Percentiles rank a stretch among this genome's conserved stretches.
phyloP scores from a whole-genome alignment of 2,797 vertebrate genomes.

The Danio jaintianensis region DNA sequence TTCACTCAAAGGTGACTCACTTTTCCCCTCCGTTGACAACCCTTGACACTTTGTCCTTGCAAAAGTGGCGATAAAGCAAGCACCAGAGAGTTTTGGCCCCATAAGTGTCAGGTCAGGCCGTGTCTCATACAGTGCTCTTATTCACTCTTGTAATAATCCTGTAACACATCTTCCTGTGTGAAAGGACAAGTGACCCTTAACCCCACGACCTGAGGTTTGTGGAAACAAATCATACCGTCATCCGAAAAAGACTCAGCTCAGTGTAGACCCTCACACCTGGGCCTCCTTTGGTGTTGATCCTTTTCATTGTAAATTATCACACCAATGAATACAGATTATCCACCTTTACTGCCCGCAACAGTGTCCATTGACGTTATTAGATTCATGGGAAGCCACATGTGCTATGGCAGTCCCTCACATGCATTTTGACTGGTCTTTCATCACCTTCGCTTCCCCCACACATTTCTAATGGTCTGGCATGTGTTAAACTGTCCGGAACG shows the following conservation, averaged over 20 bases:
- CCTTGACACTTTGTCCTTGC: constrained; percentile 46
- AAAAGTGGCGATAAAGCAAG: constrained; percentile 46
- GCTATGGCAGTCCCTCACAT: constrained; percentile 61
- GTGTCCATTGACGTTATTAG: constrained; percentile 39
- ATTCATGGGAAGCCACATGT: constrained; percentile 63
- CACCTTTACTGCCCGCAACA: constrained; percentile 42
- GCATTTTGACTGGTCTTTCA: constrained; percentile 68
- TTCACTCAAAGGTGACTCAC: constrained; percentile 34
- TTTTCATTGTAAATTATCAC: constrained; percentile 56
- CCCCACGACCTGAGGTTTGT: constrained; percentile 45
- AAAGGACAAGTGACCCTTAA: constrained; percentile 52
- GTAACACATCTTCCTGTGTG: constrained; percentile 50
- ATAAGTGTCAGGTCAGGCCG: constrained; percentile 32
- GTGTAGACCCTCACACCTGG: constrained; percentile 37
- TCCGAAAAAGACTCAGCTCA: constrained; percentile 22
- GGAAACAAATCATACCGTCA: constrained; percentile 56
- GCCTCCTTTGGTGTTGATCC: constrained; percentile 29
- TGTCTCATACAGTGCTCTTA: constrained; percentile 43
- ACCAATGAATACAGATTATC: constrained; percentile 46
- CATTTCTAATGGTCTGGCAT: constrained; percentile 64
- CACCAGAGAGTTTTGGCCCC: constrained; percentile 48
- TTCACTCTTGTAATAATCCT: constrained; percentile 57
- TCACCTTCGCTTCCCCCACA: constrained; percentile 62
- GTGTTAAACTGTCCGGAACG: constrained; percentile 66
- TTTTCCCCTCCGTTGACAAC: constrained; percentile 24